These are phyloP conservation scores for Ceratoteleas bidentatus DNA, from an alignment of 1,140 invertebrate genomes.

Conservation along the genomic window DNA sequence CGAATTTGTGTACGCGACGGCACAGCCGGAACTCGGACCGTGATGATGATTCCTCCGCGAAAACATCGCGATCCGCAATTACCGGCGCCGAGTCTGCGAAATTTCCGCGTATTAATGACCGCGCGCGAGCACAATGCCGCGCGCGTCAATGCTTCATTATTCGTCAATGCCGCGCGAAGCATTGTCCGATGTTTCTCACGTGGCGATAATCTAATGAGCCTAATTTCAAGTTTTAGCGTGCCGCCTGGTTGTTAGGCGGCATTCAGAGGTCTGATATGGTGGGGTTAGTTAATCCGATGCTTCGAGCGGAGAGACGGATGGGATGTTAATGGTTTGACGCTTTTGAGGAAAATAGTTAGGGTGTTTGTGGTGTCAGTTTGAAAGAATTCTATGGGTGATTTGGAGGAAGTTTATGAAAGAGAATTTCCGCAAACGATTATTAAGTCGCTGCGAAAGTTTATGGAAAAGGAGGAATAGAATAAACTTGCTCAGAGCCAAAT, in stretches of 20 bases:
- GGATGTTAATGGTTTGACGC: too few relatives aligned
- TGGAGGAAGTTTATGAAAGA: too few relatives aligned
- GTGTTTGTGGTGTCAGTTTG: too few relatives aligned
- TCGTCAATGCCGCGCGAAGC: conserved; percentile 15
- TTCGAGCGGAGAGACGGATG: too few relatives aligned
- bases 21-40: conserved; percentile 12
- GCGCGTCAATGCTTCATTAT: conserved; percentile 30
- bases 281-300: neutral
- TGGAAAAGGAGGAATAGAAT: too few relatives aligned
- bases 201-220: conserved; percentile 36
- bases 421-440: too few relatives aligned
- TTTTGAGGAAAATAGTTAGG: too few relatives aligned
- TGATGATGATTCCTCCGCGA: conserved; percentile 35
- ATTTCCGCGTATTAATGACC: conserved; percentile 22
- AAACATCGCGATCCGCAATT: conserved; percentile 45
- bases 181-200: conserved; percentile 46
- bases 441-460: too few relatives aligned
- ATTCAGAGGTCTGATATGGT: neutral
- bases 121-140: conserved; percentile 2
- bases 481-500: too few relatives aligned
- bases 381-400: too few relatives aligned
- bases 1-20: conserved; percentile 28
- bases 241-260: neutral
- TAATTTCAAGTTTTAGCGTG: conserved; percentile 22
- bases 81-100: conserved; percentile 18